Evolutionary conservation across 2,797 vertebrate genomes (phyloP), one percentile per base, ranked within the genome.

Genomic region (Sebastes iracundus): DNA sequence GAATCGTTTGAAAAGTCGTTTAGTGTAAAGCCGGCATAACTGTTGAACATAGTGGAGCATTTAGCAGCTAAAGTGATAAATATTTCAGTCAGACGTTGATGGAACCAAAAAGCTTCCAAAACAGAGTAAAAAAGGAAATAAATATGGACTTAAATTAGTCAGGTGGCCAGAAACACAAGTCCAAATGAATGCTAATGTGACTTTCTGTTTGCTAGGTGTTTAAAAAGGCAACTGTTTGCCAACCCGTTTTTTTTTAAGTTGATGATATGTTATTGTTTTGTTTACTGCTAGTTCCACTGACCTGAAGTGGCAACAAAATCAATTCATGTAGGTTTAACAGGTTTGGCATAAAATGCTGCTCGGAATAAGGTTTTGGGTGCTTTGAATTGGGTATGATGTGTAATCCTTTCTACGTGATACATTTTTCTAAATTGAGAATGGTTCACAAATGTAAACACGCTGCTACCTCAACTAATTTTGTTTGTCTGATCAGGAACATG

Each of bases 301-400:
- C 42, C 0, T 46, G 42, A 46, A 46, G 6, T 20, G 42, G 42
- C 3, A 20, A 55, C 0, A 55, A 22, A 16, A 59, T 8, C 58
- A 27, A 59, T 27, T 16, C 0, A 59, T 18, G 23, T 1, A 25
- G 12, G 16, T 11, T 10, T 5, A 20, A 30, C 8, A 12, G 30
- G 11, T 22, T 28, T 62, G 20, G 28, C 28, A 61, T 35, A 33
- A 12, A 35, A 35, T 33, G 11, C 11, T 33, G 60, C 30, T 62
- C 11, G n/a, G n/a, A 5, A 35, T 33, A 8, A 7, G 60, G 32
- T 27, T 58, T 56, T 52, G 46, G 46, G 18, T 52, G 46, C 1
- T 49, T 49, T 49, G 42, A 46, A 0, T 46, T 46, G 0, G 46
- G 7, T 49, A 2, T 2, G 0, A 0, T 20, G 3, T 20, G 3